phyloP scores from a whole-genome alignment of 2,888 invertebrate species.

The Stegophylla sp. region DNA sequence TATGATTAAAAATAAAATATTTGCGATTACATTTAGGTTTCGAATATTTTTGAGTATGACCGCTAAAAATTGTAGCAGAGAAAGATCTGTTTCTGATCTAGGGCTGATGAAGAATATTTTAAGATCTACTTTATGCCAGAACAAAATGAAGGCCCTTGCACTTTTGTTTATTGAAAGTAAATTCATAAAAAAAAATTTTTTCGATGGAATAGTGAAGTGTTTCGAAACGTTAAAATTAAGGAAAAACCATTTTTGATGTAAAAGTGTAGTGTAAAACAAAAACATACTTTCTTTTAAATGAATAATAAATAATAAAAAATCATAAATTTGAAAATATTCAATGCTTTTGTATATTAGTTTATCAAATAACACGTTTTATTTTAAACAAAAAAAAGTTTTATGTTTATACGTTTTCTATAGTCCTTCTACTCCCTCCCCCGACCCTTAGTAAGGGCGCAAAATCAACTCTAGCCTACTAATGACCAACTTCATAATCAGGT shows the following conservation, averaged over 20 bases:
- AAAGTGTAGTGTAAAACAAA: slow-evolving; percentile 6
- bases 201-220: neutral
- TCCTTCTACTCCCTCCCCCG: neutral
- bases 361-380: slow-evolving; percentile 9
- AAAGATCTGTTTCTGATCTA: neutral
- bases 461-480: neutral
- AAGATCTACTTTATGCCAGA: neutral
- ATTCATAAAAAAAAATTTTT: neutral
- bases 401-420: neutral
- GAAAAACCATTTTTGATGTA: slow-evolving; percentile 7
- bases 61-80: neutral
- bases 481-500: neutral
- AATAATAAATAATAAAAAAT: neutral
- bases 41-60: neutral
- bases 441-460: neutral
- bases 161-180: slow-evolving; percentile 8
- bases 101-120: neutral
- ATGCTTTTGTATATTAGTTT: slow-evolving; percentile 6
- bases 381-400: slow-evolving; percentile 4
- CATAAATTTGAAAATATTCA: neutral
- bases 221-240: neutral
- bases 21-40: slow-evolving; percentile 5
- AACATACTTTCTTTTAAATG: neutral
- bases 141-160: slow-evolving; percentile 8
- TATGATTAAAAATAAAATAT: no score